phyloP scores from a whole-genome alignment of 2,113 vertebrate genomes.

The Morone chrysops region DNA sequence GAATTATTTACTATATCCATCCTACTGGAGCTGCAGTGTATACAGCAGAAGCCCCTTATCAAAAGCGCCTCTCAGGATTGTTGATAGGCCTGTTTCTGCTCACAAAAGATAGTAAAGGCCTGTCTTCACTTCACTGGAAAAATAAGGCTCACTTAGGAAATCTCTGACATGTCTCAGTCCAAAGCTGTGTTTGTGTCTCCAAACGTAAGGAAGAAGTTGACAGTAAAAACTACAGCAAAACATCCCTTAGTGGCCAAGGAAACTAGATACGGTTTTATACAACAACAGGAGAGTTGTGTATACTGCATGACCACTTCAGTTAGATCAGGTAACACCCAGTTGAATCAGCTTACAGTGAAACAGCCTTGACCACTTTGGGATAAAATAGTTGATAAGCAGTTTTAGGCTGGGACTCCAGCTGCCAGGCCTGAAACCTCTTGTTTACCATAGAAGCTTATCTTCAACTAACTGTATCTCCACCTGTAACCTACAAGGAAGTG shows the following conservation, averaged over 20 bases:
- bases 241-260: constrained; percentile 36
- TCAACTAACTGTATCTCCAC: constrained; percentile 44
- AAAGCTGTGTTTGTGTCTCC: constrained; percentile 58
- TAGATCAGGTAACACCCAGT: constrained; percentile 39
- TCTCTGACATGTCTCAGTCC: constrained; percentile 54
- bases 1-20: constrained; percentile 78
- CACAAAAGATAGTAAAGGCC: constrained; percentile 26
- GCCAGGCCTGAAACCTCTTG: constrained; percentile 48
- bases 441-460: constrained; percentile 60
- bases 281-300: constrained; percentile 40
- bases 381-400: constrained; percentile 54
- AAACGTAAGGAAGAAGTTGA: constrained; percentile 73
- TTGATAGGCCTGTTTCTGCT: constrained; percentile 39
- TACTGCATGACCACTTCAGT: constrained; percentile 22
- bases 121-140: constrained; percentile 50
- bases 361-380: constrained; percentile 34
- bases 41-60: constrained; percentile 11
- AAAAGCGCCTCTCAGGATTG: constrained; percentile 10
- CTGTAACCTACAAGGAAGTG: constrained; percentile 16
- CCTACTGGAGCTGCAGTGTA: constrained; percentile 30
- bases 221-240: constrained; percentile 37
- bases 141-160: constrained; percentile 59
- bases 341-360: constrained; percentile 33
- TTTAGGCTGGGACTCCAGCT: constrained; percentile 33
- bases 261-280: constrained; percentile 39